A percentile compares a stretch with the other conserved stretches of the same genome.
phyloP scores from a whole-genome alignment of 2,113 vertebrate species.

The Balaeniceps rex region DNA sequence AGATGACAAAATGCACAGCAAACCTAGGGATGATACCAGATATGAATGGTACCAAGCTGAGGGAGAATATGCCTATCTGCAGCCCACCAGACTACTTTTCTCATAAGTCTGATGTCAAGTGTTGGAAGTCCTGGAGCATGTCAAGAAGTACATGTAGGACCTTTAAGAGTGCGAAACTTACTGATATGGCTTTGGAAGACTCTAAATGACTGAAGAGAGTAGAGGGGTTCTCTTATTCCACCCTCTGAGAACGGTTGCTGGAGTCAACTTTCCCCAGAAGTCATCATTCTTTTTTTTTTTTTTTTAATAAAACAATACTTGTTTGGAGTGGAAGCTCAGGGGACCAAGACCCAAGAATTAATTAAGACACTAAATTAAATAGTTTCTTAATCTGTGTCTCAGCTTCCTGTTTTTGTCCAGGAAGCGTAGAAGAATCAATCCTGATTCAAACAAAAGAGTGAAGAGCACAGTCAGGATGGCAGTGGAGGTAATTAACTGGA shows the following conservation, averaged over 20 bases:
- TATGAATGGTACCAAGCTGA: rapidly evolving
- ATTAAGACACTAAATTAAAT: neutral
- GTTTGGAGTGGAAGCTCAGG: neutral
- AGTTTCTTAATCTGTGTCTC: neutral
- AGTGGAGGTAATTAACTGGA: neutral
- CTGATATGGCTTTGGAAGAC: neutral
- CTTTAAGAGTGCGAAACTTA: neutral
- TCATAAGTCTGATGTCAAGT: neutral
- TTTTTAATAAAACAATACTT: neutral
- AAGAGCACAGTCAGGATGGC: rapidly evolving
- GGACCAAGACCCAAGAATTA: neutral
- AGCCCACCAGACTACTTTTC: neutral
- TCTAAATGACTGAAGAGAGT: neutral
- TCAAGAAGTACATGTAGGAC: neutral
- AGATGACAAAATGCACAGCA: neutral
- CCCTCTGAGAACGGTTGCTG: neutral
- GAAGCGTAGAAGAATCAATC: neutral
- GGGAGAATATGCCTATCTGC: neutral
- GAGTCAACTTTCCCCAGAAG: neutral
- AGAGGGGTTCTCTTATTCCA: neutral
- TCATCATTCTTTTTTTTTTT: neutral
- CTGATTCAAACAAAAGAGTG: neutral
- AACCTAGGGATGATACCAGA: neutral
- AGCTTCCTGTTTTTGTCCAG: neutral
- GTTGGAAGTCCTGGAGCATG: neutral